A percentile compares a stretch with the other conserved stretches of the same genome.
These are phyloP conservation scores for Myanophis thanlyinensis DNA, from an alignment of 2,113 vertebrate species.

Conservation along the genomic window DNA sequence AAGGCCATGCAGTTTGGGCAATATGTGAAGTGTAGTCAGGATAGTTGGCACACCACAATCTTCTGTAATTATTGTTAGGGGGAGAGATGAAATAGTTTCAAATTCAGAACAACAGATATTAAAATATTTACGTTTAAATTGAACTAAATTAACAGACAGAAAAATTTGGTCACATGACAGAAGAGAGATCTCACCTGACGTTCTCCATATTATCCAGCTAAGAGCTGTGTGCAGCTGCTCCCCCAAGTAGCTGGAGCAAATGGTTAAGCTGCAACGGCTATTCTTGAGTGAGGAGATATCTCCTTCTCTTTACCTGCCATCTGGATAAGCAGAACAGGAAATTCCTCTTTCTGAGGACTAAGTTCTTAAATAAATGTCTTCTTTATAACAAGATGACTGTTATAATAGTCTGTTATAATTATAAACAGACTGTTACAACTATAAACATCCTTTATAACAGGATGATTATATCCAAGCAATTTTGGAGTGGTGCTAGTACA, in stretches of 20 bases:
- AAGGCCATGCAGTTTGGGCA: not conserved
- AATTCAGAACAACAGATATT: not conserved
- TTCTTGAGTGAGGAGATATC: not conserved
- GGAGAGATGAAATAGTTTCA: not conserved
- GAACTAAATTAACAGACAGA: not conserved
- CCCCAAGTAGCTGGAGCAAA: not conserved
- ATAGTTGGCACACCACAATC: not conserved
- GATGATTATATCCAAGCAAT: not conserved
- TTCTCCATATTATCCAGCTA: not conserved
- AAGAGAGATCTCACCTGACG: not conserved
- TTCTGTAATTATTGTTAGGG: not conserved
- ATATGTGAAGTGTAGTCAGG: not conserved
- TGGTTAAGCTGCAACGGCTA: not conserved
- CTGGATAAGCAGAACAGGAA: not conserved
- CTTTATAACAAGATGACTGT: not conserved
- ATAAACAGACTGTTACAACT: not conserved
- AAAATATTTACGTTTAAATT: not conserved
- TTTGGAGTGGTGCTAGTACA: not conserved
- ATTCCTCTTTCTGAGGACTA: not conserved
- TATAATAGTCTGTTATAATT: not conserved
- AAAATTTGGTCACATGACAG: not conserved
- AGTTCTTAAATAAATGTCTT: not conserved
- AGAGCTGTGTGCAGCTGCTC: not conserved
- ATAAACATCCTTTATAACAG: not conserved
- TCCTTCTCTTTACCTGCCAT: not conserved